These are phyloP conservation scores for Volucella zonaria DNA, from an alignment of 2,888 invertebrate species.

Conservation along the genomic window DNA sequence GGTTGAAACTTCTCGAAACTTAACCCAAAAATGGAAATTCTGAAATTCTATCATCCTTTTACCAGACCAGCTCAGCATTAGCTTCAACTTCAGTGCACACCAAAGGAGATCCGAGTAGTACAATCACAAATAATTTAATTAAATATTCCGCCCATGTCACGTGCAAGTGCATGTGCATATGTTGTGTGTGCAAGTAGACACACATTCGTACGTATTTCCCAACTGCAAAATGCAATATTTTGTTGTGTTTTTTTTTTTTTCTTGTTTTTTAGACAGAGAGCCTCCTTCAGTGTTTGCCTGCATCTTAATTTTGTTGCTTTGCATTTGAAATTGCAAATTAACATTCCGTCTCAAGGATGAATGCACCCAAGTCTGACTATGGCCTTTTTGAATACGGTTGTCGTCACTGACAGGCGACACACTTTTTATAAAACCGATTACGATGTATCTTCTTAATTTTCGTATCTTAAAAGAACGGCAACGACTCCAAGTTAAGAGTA, in stretches of 20 bases:
- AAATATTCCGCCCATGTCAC: conserved; percentile 69
- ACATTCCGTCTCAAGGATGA: conserved; percentile 34
- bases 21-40: conserved; percentile 14
- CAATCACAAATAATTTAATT: conserved; percentile 68
- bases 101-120: no score
- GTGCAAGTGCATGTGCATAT: conserved; percentile 55
- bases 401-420: conserved; percentile 70
- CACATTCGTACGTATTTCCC: no score
- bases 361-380: conserved; percentile 40
- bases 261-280: not conserved
- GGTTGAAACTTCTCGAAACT: conserved; percentile 33
- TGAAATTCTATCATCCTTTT: conserved; percentile 11
- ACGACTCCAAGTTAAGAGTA: no score
- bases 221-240: no score
- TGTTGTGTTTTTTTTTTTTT: conserved; percentile 37
- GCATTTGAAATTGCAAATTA: conserved; percentile 68
- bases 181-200: conserved; percentile 18
- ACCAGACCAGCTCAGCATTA: not conserved
- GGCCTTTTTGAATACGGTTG: conserved; percentile 55
- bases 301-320: conserved; percentile 68
- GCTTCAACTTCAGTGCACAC: not conserved
- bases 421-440: conserved; percentile 44
- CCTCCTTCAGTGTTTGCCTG: conserved; percentile 53
- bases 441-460: no score
- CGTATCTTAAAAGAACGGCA: no score